Conservation (phyloP, 2,113 vertebrate genomes). For the Thryonomys swinderianus region DNA sequence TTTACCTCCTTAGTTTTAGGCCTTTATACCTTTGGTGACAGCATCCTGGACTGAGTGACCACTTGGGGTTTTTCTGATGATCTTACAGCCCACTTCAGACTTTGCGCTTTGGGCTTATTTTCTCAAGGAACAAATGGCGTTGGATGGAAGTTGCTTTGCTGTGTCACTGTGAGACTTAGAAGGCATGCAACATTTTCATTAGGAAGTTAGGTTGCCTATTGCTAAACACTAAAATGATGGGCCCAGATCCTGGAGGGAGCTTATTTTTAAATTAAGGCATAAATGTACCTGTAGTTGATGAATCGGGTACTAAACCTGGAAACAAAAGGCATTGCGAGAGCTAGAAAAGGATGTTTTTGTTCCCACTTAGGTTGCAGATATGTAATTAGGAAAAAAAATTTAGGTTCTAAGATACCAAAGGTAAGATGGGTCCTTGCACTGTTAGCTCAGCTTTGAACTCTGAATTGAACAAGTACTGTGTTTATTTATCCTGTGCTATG, state of each 20-base stretch:
- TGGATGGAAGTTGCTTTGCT: neutral
- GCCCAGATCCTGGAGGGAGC: neutral
- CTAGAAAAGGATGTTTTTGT: constrained; percentile 15
- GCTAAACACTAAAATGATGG: neutral
- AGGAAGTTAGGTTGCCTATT: neutral
- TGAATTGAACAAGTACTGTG: neutral
- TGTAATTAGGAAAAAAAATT: neutral
- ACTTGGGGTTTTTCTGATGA: constrained; percentile 10
- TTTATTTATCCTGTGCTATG: neutral
- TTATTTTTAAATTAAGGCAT: neutral
- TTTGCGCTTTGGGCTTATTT: constrained; percentile 1
- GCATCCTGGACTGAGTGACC: neutral
- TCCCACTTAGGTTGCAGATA: neutral
- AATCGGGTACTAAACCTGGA: neutral
- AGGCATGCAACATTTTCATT: neutral
- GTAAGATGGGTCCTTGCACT: neutral
- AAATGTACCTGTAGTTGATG: neutral
- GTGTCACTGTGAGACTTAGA: neutral
- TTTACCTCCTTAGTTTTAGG: neutral
- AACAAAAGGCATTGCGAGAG: neutral
- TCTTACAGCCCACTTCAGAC: neutral
- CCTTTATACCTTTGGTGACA: neutral
- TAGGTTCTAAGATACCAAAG: neutral
- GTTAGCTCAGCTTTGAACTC: neutral
- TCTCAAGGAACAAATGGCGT: constrained; percentile 21